phyloP scores from a whole-genome alignment of 1,140 invertebrate species.

The Capitella teleta region DNA sequence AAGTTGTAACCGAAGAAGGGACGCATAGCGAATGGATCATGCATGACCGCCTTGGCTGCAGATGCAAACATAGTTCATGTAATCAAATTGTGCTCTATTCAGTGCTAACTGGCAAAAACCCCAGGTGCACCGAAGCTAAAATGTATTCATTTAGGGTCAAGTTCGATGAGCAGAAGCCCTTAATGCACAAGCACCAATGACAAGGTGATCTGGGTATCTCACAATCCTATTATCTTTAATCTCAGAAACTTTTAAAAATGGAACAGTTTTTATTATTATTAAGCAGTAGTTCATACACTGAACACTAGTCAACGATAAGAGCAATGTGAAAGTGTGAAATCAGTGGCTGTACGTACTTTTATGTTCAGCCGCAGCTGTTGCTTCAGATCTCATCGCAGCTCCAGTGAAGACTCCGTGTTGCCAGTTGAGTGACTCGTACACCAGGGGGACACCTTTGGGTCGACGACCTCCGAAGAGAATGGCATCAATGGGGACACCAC shows the following conservation, averaged over 20 bases:
- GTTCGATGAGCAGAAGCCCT: neutral
- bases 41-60: slow-evolving; percentile 84
- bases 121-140: neutral
- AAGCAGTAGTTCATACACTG: neutral
- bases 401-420: slow-evolving; percentile 93
- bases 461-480: slow-evolving; percentile 92
- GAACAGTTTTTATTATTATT: neutral
- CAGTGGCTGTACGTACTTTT: slow-evolving; percentile 49
- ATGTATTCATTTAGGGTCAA: slow-evolving; percentile 15
- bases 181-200: neutral
- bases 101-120: neutral
- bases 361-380: slow-evolving; percentile 94
- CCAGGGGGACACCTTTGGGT: slow-evolving; percentile 74
- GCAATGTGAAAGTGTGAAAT: neutral
- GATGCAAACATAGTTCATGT: too few species aligned
- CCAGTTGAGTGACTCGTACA: slow-evolving; percentile 89
- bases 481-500: slow-evolving; percentile 77
- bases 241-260: neutral
- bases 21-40: slow-evolving; percentile 98
- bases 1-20: slow-evolving; percentile 99
- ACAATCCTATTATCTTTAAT: neutral
- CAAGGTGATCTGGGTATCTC: neutral
- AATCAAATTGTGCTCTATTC: neutral
- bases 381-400: slow-evolving; percentile 85
- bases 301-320: neutral